A percentile compares a stretch with the other conserved stretches of the same genome.
Evolutionary conservation across 2,888 invertebrate species (phyloP).

Genomic region (Sinhomidia bicolor): DNA sequence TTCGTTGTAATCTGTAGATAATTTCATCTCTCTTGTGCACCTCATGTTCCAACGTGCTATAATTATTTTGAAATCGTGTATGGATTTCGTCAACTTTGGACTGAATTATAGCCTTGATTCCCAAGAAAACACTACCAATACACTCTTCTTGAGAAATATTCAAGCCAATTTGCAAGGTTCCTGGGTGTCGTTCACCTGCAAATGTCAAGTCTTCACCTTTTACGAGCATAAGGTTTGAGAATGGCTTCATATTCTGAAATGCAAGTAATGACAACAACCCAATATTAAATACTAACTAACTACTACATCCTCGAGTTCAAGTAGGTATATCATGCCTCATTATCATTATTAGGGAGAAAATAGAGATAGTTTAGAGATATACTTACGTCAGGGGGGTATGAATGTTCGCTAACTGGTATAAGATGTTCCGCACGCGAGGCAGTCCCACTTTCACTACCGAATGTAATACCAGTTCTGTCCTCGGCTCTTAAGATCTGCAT

Average conservation of each 20-base stretch:
- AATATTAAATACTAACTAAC: neutral
- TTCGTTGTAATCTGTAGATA: constrained; percentile 88
- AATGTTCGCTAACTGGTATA: constrained; percentile 49
- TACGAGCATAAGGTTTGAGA: constrained; percentile 56
- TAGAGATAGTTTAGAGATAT: too few species aligned
- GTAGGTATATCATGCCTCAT: too few species aligned
- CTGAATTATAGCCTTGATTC: constrained; percentile 91
- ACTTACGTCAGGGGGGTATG: constrained; percentile 61
- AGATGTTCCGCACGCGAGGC: constrained; percentile 54
- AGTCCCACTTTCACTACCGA: constrained; percentile 10
- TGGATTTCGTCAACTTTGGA: constrained; percentile 82
- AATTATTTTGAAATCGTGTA: constrained; percentile 84
- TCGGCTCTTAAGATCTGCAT: constrained; percentile 8
- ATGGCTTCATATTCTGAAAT: constrained; percentile 72
- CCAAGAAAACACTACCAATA: constrained; percentile 89
- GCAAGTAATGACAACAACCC: neutral
- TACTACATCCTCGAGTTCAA: neutral
- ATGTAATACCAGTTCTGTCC: neutral
- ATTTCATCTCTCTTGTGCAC: constrained; percentile 91
- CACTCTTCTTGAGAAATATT: constrained; percentile 87
- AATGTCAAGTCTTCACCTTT: constrained; percentile 64
- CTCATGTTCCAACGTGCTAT: constrained; percentile 90
- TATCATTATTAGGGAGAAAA: too few species aligned
- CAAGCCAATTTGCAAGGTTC: constrained; percentile 72
- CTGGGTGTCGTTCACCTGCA: constrained; percentile 38